phyloP scores from a whole-genome alignment of 2,888 invertebrate genomes.

The Eupithecia inturbata region DNA sequence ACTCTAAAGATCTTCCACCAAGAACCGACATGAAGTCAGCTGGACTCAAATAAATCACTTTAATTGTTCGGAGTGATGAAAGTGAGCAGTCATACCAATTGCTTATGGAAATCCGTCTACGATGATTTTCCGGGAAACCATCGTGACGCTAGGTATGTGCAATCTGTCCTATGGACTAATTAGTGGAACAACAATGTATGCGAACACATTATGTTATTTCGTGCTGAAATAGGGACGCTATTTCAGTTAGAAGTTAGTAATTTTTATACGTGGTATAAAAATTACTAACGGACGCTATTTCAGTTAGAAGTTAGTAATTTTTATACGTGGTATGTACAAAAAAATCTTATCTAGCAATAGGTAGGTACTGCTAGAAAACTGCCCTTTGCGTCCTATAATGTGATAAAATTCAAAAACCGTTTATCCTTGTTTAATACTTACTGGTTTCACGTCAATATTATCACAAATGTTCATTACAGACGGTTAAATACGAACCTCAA shows the following conservation, averaged over 20 bases:
- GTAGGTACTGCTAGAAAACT: too few relatives aligned
- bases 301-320: background rate
- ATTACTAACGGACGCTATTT: too few relatives aligned
- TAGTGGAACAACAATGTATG: background rate
- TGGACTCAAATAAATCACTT: background rate
- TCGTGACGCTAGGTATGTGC: background rate
- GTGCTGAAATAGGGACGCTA: background rate
- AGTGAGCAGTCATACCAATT: background rate
- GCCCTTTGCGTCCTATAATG: too few relatives aligned
- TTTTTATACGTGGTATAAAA: too few relatives aligned
- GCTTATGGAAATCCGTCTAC: constrained; percentile 7
- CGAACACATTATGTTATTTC: background rate
- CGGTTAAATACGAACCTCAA: too few relatives aligned
- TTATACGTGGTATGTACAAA: too few relatives aligned
- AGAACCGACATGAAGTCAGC: background rate
- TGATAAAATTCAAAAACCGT: too few relatives aligned
- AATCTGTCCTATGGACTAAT: background rate
- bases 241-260: background rate
- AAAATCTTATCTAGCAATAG: too few relatives aligned
- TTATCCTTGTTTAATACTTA: too few relatives aligned
- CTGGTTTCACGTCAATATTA: too few relatives aligned
- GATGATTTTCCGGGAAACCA: constrained; percentile 10
- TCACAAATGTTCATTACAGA: too few relatives aligned
- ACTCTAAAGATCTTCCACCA: background rate
- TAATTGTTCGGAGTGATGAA: background rate